These are phyloP conservation scores for Zoanthus sociatus DNA, from an alignment of 92 coral and sea anemone species.

Conservation along the genomic window DNA sequence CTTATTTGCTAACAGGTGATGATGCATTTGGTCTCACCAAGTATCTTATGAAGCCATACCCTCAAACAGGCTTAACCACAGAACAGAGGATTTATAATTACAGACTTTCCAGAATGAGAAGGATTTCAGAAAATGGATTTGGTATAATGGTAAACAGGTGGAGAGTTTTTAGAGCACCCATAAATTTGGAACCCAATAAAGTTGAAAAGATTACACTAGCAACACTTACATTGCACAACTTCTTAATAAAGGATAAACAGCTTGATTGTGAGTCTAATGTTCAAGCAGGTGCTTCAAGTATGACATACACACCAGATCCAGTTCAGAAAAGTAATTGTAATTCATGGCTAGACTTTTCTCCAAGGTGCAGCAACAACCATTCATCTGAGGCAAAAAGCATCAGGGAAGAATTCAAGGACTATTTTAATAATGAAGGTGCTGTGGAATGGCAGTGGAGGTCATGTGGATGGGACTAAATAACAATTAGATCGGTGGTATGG, in stretches of 20 bases:
- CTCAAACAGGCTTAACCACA: conserved; percentile 23
- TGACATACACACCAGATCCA: conserved; percentile 26
- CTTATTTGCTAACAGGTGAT: conserved; percentile 52
- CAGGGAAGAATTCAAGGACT: conserved; percentile 40
- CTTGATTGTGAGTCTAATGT: not conserved
- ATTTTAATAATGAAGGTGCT: conserved; percentile 52
- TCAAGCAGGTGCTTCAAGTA: conserved; percentile 20
- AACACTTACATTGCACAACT: conserved; percentile 50
- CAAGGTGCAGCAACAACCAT: conserved; percentile 53
- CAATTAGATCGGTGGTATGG: too few relatives aligned
- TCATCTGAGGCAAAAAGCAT: conserved; percentile 41
- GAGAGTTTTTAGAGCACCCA: conserved; percentile 50
- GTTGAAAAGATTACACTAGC: conserved; percentile 48
- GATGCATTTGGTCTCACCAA: conserved; percentile 57
- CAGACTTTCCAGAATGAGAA: conserved; percentile 49
- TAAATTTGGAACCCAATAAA: conserved; percentile 49
- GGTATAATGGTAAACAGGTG: conserved; percentile 53
- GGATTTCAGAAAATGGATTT: conserved; percentile 49
- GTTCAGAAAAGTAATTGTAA: not conserved
- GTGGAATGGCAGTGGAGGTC: conserved; percentile 57
- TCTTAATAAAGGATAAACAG: conserved; percentile 30
- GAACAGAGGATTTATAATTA: conserved; percentile 63
- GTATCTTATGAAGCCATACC: conserved; percentile 53
- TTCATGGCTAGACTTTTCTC: conserved; percentile 47
- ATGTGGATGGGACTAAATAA: not conserved